phyloP scores from a whole-genome alignment of 2,888 invertebrate species.

The Spilarctia lutea region DNA sequence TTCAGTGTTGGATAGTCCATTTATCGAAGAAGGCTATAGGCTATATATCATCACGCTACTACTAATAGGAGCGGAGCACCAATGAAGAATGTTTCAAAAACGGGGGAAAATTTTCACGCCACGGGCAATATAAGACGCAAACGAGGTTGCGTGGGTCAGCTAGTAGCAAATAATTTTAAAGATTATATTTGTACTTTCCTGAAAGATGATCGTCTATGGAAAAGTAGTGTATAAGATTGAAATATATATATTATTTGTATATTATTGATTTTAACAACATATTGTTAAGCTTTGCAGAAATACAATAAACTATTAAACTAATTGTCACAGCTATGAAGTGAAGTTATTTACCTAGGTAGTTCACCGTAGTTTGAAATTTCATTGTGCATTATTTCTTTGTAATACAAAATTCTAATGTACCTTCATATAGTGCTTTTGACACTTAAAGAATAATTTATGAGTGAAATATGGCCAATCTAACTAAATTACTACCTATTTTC shows the following conservation, averaged over 20 bases:
- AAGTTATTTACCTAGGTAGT: background rate
- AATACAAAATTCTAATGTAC: background rate
- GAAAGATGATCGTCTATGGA: too few relatives aligned
- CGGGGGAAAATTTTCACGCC: too few relatives aligned
- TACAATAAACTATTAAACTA: background rate
- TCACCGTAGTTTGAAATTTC: background rate
- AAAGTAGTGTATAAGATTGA: too few relatives aligned
- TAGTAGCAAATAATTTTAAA: background rate
- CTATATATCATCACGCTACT: too few relatives aligned
- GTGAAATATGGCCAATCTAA: conserved; percentile 10
- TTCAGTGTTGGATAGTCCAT: too few relatives aligned
- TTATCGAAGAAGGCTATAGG: too few relatives aligned
- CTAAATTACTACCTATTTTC: conserved; percentile 12
- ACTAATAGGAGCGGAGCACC: too few relatives aligned
- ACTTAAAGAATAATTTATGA: conserved; percentile 6
- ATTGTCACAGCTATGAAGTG: background rate
- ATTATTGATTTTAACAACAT: background rate
- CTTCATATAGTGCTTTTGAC: background rate
- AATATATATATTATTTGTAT: too few relatives aligned
- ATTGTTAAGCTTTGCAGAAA: background rate
- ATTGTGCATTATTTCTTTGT: background rate
- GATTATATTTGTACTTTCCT: background rate
- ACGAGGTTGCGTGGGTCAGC: too few relatives aligned
- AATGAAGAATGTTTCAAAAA: too few relatives aligned
- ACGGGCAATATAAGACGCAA: too few relatives aligned